Percentiles rank a stretch among this genome's conserved stretches.
Conservation (phyloP, 2,113 vertebrate species). For the Mesitornis unicolor region DNA sequence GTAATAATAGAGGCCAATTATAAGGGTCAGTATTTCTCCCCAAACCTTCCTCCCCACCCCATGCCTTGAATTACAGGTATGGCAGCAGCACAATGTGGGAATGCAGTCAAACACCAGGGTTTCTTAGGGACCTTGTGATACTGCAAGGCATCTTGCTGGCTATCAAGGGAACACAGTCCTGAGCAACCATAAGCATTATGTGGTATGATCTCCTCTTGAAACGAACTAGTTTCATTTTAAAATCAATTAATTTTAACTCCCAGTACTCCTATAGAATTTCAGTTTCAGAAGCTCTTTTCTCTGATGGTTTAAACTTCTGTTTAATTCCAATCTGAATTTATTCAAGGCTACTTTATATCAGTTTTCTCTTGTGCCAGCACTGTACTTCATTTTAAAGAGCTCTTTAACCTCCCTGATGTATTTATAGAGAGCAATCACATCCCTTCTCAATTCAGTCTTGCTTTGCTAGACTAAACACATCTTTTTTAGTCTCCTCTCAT, state of each 20-base stretch:
- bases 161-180: background rate
- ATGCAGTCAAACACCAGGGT: background rate
- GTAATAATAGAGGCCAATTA: background rate
- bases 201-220: background rate
- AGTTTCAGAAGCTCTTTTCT: background rate
- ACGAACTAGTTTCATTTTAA: background rate
- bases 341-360: background rate
- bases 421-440: background rate
- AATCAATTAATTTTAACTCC: background rate
- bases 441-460: background rate
- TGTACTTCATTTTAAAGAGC: background rate
- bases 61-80: background rate
- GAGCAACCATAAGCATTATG: background rate
- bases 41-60: fast-evolving
- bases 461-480: background rate
- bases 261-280: background rate
- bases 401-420: background rate
- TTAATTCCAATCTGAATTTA: background rate
- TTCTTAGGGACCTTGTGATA: background rate
- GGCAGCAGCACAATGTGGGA: background rate
- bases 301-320: background rate
- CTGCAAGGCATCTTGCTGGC: background rate
- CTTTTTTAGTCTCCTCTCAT: background rate
- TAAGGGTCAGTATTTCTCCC: background rate
- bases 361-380: background rate